These are phyloP conservation scores for Colistium nudipinnis DNA, from an alignment of 2,113 vertebrate genomes.

Conservation along the genomic window DNA sequence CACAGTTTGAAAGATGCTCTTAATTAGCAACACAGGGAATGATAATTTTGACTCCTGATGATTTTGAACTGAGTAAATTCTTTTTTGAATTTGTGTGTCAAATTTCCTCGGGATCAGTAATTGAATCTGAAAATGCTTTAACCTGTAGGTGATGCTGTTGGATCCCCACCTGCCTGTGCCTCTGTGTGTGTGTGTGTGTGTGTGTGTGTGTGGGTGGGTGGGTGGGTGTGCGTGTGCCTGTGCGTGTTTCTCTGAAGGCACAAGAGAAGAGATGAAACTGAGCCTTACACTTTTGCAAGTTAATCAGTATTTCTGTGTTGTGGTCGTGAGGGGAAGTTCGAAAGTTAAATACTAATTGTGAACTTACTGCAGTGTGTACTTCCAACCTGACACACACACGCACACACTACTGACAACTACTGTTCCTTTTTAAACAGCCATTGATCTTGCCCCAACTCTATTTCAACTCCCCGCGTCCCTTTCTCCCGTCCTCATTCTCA, in stretches of 20 bases:
- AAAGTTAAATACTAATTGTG: conserved; percentile 11
- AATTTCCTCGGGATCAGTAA: not conserved
- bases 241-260: too few relatives aligned
- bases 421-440: conserved; percentile 63
- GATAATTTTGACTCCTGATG: conserved; percentile 39
- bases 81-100: not conserved
- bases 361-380: conserved; percentile 13
- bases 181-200: not conserved
- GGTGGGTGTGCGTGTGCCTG: too few relatives aligned
- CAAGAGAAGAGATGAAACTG: conserved; percentile 16
- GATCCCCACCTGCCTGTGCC: not conserved
- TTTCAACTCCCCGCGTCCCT: conserved; percentile 30
- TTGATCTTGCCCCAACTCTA: conserved; percentile 58
- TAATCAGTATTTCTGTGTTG: conserved; percentile 25
- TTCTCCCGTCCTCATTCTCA: conserved; percentile 20
- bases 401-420: conserved; percentile 51
- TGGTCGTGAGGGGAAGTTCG: conserved; percentile 18
- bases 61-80: conserved; percentile 61
- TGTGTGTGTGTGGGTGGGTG: not conserved
- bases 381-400: not conserved
- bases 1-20: conserved; percentile 14
- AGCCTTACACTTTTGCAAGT: conserved; percentile 24
- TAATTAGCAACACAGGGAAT: conserved; percentile 24
- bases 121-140: not conserved
- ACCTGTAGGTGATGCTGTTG: conserved; percentile 63